Percentiles rank a stretch among this genome's conserved stretches.
phyloP scores from a whole-genome alignment of 2,888 invertebrate species.

The Entomobrya proxima region DNA sequence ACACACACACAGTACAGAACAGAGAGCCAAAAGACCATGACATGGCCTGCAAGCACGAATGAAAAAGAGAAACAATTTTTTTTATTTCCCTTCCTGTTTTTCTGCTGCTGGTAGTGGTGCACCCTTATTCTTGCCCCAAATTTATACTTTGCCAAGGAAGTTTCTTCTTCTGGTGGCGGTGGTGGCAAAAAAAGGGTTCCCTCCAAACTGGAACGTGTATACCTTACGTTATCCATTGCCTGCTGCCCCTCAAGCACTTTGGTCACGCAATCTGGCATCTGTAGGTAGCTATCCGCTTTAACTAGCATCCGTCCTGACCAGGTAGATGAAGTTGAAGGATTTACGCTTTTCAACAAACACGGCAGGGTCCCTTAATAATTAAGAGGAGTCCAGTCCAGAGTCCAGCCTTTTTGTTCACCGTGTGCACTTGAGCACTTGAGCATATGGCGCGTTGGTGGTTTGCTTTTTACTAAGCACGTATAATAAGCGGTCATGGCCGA shows the following conservation, averaged over 20 bases:
- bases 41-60: constrained; percentile 31
- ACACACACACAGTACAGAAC: neutral
- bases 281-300: neutral
- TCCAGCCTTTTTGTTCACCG: neutral
- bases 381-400: neutral
- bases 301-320: neutral
- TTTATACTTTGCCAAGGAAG: constrained; percentile 12
- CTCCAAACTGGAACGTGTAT: constrained; percentile 41
- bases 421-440: constrained; percentile 17
- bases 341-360: constrained; percentile 55
- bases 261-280: constrained; percentile 32
- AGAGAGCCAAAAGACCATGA: constrained; percentile 9
- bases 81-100: neutral
- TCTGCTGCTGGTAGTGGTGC: neutral
- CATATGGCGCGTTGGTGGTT: constrained; percentile 4
- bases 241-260: constrained; percentile 28
- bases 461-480: neutral
- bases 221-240: neutral
- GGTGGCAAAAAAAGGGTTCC: constrained; percentile 43
- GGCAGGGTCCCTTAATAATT: neutral
- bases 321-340: constrained; percentile 31
- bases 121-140: neutral
- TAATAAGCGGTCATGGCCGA: constrained; percentile 22
- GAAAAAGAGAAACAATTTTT: neutral
- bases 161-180: too few relatives aligned